Evolutionary conservation across 2,113 vertebrate species (phyloP).

Genomic region (Cephalopholis sonnerati): DNA sequence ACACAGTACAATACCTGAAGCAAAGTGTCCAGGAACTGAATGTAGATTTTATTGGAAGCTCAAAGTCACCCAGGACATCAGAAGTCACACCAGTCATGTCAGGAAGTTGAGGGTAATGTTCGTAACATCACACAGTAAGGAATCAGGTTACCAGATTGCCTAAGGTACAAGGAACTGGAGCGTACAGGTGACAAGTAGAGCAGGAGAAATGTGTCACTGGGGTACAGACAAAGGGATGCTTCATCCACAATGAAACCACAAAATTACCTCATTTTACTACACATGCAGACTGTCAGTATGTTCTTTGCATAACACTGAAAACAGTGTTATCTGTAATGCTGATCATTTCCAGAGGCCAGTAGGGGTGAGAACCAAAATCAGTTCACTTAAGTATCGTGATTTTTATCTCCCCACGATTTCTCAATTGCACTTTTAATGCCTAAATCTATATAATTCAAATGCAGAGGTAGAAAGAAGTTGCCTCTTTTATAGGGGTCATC

Average conservation of each 20-base stretch:
- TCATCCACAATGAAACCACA: not conserved
- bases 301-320: not conserved
- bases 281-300: not conserved
- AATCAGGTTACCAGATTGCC: not conserved
- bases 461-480: too few species aligned
- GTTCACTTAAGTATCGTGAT: too few species aligned
- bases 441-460: too few species aligned
- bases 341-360: not conserved
- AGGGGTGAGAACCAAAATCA: not conserved
- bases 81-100: not conserved
- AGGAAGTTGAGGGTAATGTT: not conserved
- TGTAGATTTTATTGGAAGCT: not conserved
- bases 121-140: not conserved
- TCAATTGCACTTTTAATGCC: too few species aligned
- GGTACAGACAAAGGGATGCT: conserved; percentile 17
- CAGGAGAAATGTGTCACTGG: conserved; percentile 31
- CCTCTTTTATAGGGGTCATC: too few species aligned
- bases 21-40: not conserved
- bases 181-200: conserved; percentile 35
- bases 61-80: too few species aligned
- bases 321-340: not conserved
- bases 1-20: not conserved
- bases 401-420: too few species aligned
- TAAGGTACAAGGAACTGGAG: conserved; percentile 13
- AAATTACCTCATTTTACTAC: not conserved